A percentile compares a stretch with the other conserved stretches of the same genome.
Conservation (phyloP, 1,140 invertebrate species). For the Popillia japonica region DNA sequence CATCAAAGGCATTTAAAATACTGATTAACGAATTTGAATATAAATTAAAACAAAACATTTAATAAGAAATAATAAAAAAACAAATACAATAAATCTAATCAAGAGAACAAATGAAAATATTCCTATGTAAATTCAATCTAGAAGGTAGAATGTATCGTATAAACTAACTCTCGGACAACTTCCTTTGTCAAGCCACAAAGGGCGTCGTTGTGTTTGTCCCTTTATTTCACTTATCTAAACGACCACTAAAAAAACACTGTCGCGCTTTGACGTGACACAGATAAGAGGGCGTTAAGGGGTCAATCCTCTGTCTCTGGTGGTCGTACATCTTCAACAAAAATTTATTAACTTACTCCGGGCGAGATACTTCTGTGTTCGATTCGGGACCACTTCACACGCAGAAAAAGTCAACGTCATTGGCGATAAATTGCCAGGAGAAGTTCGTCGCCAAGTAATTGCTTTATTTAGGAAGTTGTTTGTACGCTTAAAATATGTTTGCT, state of each 20-base stretch:
- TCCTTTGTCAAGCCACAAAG: conserved; percentile 27
- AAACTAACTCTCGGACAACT: conserved; percentile 10
- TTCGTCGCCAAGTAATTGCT: conserved; percentile 7
- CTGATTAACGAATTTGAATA: too few species aligned
- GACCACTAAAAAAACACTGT: conserved; percentile 23
- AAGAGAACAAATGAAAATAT: background rate
- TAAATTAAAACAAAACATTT: too few species aligned
- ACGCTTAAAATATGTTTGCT: conserved; percentile 15
- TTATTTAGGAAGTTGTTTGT: conserved; percentile 19
- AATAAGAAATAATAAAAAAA: too few species aligned
- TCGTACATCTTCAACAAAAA: conserved; percentile 34
- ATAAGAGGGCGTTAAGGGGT: conserved; percentile 31
- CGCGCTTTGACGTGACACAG: conserved; percentile 31
- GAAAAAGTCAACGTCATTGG: conserved; percentile 24
- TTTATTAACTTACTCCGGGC: conserved; percentile 23
- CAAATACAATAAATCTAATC: too few species aligned
- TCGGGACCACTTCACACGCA: conserved; percentile 7
- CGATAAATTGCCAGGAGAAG: conserved; percentile 23
- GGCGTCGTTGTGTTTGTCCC: conserved; percentile 24
- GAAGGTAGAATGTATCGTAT: background rate
- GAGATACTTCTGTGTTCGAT: conserved; percentile 3
- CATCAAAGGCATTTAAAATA: too few species aligned
- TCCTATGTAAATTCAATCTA: conserved; percentile 12
- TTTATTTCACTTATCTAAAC: conserved; percentile 35
- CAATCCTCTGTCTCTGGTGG: conserved; percentile 30